phyloP scores from a whole-genome alignment of 1,140 invertebrate genomes.

The Hetaerina americana region DNA sequence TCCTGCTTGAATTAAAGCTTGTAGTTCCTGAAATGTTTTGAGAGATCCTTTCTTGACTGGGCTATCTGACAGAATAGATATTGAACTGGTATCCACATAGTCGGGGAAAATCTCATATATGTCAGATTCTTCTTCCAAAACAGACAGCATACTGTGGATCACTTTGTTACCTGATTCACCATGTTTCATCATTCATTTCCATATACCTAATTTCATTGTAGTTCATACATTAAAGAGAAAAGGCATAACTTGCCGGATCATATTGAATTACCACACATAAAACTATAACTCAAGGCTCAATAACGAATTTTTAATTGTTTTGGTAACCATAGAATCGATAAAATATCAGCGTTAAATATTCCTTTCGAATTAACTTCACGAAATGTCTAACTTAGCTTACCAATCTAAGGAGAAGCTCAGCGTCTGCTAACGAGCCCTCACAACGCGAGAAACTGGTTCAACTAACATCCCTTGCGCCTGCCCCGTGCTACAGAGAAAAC shows the following conservation, averaged over 20 bases:
- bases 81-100: conserved; percentile 55
- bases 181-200: background rate
- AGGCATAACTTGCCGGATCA: no score
- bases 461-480: no score
- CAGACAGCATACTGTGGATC: conserved; percentile 34
- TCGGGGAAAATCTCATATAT: conserved; percentile 57
- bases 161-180: background rate
- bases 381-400: no score
- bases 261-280: no score
- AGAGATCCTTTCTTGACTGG: conserved; percentile 21
- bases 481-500: background rate
- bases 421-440: background rate
- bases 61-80: conserved; percentile 40
- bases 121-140: conserved; percentile 55
- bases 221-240: no score
- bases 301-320: no score
- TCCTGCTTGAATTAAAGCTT: conserved; percentile 50
- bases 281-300: no score
- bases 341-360: no score
- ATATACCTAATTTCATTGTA: background rate
- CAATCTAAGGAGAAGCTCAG: no score
- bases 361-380: no score
- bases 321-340: no score
- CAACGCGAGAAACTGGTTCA: no score
- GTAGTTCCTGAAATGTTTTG: conserved; percentile 59